phyloP scores from a whole-genome alignment of 2,113 vertebrate species.

The Lampris incognitus region DNA sequence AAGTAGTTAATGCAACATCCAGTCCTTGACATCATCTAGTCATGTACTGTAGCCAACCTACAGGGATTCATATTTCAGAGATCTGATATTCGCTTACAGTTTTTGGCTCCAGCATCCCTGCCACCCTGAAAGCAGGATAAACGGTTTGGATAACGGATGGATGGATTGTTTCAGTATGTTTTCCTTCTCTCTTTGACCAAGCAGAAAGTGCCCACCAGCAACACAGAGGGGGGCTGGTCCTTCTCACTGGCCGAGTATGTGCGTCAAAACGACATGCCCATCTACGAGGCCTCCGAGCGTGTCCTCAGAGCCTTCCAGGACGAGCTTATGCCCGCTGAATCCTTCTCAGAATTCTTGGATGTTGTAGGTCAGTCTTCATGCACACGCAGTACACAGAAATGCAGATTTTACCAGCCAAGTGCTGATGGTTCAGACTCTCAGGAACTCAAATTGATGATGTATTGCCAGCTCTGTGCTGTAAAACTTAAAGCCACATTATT shows the following conservation, averaged over 20 bases:
- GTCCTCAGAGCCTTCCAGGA: conserved; percentile 97
- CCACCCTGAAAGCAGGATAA: too few relatives aligned
- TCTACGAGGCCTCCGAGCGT: conserved; percentile 94
- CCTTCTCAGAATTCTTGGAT: conserved; percentile 93
- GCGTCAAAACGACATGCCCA: conserved; percentile 98
- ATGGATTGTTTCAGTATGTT: too few relatives aligned
- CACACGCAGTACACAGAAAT: not conserved
- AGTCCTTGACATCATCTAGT: not conserved
- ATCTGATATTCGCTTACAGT: not conserved
- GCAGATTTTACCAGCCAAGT: too few relatives aligned
- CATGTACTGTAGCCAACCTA: too few relatives aligned
- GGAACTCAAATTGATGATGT: too few relatives aligned
- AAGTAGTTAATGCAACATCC: too few relatives aligned
- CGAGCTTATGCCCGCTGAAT: conserved; percentile 98
- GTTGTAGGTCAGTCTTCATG: conserved; percentile 88
- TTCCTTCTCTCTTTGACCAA: not conserved
- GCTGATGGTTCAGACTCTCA: too few relatives aligned
- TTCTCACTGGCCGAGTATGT: conserved; percentile 98
- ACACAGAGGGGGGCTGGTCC: conserved; percentile 99
- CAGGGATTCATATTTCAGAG: too few relatives aligned
- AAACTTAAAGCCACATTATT: not conserved
- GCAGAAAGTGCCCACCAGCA: conserved; percentile 97
- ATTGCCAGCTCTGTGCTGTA: not conserved
- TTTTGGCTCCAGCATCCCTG: too few relatives aligned
- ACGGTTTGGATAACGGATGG: too few relatives aligned